These are phyloP conservation scores for Labeo catla DNA, from an alignment of 2,113 vertebrate species.

Conservation along the genomic window DNA sequence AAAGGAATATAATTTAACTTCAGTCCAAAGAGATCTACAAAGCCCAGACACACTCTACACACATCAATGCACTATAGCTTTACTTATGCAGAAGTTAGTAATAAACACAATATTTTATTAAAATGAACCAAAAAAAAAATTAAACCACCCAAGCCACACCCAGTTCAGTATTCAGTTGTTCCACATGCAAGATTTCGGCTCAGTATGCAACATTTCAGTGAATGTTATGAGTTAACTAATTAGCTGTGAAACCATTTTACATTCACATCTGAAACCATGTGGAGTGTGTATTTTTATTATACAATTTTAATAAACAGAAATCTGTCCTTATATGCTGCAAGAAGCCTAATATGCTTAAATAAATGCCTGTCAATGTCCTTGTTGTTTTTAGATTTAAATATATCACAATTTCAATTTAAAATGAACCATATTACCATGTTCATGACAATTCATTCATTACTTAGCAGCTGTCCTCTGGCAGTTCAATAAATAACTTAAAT, in stretches of 20 bases:
- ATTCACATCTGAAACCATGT: not conserved
- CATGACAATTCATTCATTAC: not conserved
- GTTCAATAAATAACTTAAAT: slow-evolving; percentile 62
- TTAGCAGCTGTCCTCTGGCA: slow-evolving; percentile 53
- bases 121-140: slow-evolving; percentile 55
- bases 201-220: not conserved
- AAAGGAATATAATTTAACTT: slow-evolving; percentile 64
- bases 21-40: slow-evolving; percentile 72
- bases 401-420: not conserved
- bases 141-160: slow-evolving; percentile 57
- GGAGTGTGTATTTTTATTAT: not conserved
- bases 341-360: not conserved
- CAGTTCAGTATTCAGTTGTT: slow-evolving; percentile 62
- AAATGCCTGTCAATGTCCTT: not conserved
- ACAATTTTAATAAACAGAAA: not conserved
- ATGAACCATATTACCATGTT: not conserved
- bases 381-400: no score
- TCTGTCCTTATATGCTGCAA: not conserved
- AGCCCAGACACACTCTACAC: slow-evolving; percentile 68
- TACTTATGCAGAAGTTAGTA: slow-evolving; percentile 61
- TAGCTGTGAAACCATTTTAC: not conserved
- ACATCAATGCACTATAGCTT: slow-evolving; percentile 71
- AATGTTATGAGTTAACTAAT: not conserved
- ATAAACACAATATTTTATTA: slow-evolving; percentile 64
- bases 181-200: slow-evolving; percentile 64